Evolutionary conservation across 2,113 vertebrate genomes (phyloP).

Genomic region (Scomber japonicus): DNA sequence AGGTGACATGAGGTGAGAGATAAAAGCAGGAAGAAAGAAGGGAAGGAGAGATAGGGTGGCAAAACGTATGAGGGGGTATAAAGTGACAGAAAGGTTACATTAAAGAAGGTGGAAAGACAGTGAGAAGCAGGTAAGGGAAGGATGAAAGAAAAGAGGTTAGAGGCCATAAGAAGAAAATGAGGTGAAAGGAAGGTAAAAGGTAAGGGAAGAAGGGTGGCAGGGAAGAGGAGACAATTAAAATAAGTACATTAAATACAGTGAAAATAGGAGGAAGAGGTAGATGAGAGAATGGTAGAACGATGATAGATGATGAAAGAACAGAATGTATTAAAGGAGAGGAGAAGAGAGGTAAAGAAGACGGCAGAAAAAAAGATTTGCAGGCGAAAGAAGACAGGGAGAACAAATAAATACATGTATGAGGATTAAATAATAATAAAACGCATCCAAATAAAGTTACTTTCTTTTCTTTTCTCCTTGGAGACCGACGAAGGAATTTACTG

Average conservation of each 20-base stretch:
- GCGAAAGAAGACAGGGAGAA: not conserved
- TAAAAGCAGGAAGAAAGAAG: conserved; percentile 38
- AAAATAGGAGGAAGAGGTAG: not conserved
- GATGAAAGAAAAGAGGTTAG: conserved; percentile 36
- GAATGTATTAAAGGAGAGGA: not conserved
- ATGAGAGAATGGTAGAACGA: too few species aligned
- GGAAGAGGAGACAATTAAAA: not conserved
- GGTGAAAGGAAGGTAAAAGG: conserved; percentile 1
- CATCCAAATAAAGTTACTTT: conserved; percentile 1
- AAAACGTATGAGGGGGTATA: not conserved
- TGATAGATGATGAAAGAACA: not conserved
- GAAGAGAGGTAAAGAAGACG: conserved; percentile 1
- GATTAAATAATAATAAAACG: conserved; percentile 1
- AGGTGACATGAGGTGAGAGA: conserved; percentile 36
- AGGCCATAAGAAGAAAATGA: conserved; percentile 25
- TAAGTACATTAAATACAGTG: not conserved
- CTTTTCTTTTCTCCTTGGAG: conserved; percentile 21
- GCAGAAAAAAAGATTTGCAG: not conserved
- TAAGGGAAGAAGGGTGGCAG: not conserved
- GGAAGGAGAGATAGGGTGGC: not conserved
- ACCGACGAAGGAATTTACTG: conserved; percentile 19
- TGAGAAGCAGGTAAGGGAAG: not conserved
- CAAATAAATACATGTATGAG: not conserved
- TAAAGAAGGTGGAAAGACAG: conserved; percentile 4
- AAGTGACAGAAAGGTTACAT: conserved; percentile 16